phyloP scores from a whole-genome alignment of 2,797 vertebrate species.

The Sciaenops ocellatus region DNA sequence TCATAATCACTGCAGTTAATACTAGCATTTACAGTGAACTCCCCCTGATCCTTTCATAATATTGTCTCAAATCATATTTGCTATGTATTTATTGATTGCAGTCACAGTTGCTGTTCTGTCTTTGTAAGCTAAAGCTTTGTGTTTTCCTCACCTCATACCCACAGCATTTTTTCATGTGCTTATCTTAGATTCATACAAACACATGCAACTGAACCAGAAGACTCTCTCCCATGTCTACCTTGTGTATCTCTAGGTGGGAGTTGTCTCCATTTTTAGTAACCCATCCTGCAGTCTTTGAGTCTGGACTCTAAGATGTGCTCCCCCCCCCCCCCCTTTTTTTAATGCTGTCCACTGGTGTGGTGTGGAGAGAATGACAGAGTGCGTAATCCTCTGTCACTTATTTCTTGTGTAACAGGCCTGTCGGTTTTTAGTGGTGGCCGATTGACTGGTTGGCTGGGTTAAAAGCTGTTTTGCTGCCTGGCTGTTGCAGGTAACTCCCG shows the following conservation, averaged over 20 bases:
- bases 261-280: conserved; percentile 64
- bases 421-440: conserved; percentile 63
- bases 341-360: conserved; percentile 57
- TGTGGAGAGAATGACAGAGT: conserved; percentile 60
- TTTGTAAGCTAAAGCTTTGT: background rate
- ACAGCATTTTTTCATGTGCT: conserved; percentile 23
- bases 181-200: conserved; percentile 49
- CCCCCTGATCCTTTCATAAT: background rate
- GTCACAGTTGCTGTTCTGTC: background rate
- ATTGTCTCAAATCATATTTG: background rate
- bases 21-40: background rate
- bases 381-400: conserved; percentile 76
- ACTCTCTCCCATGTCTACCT: background rate
- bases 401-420: conserved; percentile 84
- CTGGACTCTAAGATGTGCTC: too few relatives aligned
- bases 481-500: conserved; percentile 70
- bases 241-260: conserved; percentile 28
- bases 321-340: too few relatives aligned
- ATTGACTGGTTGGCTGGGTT: conserved; percentile 44
- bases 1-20: conserved; percentile 7
- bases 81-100: background rate
- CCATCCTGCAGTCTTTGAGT: conserved; percentile 27
- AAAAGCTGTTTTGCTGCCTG: conserved; percentile 66
- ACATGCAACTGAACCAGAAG: conserved; percentile 20
- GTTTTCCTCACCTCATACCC: background rate